Evolutionary conservation across 2,113 vertebrate species (phyloP).

Genomic region (Osmerus mordax): DNA sequence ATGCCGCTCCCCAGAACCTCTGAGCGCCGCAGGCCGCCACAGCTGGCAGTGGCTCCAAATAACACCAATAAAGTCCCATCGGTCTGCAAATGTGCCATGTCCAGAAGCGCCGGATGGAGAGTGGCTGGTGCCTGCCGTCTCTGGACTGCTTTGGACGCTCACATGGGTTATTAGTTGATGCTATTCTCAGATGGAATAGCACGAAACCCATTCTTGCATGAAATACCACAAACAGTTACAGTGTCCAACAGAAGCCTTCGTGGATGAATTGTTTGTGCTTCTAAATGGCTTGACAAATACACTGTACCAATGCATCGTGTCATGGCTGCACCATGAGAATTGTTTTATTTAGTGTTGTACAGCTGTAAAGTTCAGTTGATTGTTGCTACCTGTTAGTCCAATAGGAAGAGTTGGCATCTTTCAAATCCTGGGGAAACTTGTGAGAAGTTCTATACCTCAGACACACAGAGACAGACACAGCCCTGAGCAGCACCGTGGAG

Average conservation of each 20-base stretch:
- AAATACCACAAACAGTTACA: neutral
- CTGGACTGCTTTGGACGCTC: no score
- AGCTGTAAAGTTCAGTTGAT: no score
- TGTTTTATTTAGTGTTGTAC: no score
- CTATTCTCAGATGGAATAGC: neutral
- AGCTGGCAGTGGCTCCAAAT: conserved; percentile 70
- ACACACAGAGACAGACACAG: conserved; percentile 16
- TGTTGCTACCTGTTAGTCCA: conserved; percentile 22
- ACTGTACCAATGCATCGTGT: no score
- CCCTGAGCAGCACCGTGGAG: conserved; percentile 18
- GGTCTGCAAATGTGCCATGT: conserved; percentile 50
- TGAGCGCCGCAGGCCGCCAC: conserved; percentile 58
- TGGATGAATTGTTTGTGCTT: no score
- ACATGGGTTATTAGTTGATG: conserved; percentile 31
- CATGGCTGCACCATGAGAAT: no score
- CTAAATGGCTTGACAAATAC: no score
- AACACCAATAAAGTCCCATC: conserved; percentile 61
- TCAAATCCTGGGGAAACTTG: conserved; percentile 52
- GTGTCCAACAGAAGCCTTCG: no score
- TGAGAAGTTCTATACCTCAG: conserved; percentile 17
- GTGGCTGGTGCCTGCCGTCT: neutral
- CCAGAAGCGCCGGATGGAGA: conserved; percentile 57
- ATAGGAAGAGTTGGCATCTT: conserved; percentile 47
- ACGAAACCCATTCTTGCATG: neutral
- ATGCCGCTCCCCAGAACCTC: conserved; percentile 45